phyloP scores from a whole-genome alignment of 2,797 vertebrate species.

The Eupleurogrammus muticus region DNA sequence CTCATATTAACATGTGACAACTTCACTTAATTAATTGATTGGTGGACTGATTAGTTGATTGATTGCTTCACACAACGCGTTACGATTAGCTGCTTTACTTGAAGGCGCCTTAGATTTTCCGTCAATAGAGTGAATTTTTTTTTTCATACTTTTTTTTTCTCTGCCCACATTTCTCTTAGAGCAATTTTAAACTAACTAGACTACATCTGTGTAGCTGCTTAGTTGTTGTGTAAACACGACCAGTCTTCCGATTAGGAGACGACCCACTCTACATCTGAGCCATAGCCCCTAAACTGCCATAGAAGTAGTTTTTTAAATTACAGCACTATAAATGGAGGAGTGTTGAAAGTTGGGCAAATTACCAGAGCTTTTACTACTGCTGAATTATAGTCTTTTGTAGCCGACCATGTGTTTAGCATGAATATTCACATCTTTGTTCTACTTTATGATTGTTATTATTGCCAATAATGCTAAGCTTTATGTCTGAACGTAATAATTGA shows the following conservation, averaged over 20 bases:
- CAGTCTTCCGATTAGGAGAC: too few species aligned
- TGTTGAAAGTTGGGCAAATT: constrained; percentile 20
- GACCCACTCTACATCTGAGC: too few species aligned
- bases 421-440: neutral
- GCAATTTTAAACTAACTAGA: constrained; percentile 9
- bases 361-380: neutral
- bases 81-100: constrained; percentile 27
- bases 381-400: neutral
- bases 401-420: neutral
- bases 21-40: too few species aligned
- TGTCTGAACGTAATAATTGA: constrained; percentile 7
- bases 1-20: too few species aligned
- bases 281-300: constrained; percentile 4
- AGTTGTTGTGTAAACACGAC: too few species aligned
- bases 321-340: constrained; percentile 2
- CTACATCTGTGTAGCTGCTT: too few species aligned
- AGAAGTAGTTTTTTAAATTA: constrained; percentile 25
- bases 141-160: constrained; percentile 28
- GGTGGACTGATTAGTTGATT: too few species aligned
- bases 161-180: neutral
- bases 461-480: neutral
- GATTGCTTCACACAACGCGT: constrained; percentile 5
- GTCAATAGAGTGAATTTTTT: constrained; percentile 8
- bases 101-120: constrained; percentile 21
- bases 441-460: neutral